These are phyloP conservation scores for Antennarius striatus DNA, from an alignment of 2,113 vertebrate species.

Conservation along the genomic window DNA sequence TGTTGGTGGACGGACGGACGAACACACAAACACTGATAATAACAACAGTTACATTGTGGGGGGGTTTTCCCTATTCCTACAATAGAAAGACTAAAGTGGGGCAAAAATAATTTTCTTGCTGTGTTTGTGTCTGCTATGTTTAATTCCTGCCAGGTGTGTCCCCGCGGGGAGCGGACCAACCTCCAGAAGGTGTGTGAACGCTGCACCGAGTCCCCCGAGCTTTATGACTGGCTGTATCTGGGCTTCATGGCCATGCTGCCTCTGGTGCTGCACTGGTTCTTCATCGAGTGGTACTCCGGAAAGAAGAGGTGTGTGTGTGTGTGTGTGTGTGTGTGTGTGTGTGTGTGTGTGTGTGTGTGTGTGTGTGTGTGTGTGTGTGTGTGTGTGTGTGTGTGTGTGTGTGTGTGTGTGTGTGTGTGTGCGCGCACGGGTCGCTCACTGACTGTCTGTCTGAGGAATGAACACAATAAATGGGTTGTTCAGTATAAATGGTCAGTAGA, in stretches of 20 bases:
- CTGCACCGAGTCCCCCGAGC: constrained; percentile 86
- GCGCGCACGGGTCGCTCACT: too few relatives aligned
- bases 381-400: background rate
- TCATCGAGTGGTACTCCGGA: constrained; percentile 98
- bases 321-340: background rate
- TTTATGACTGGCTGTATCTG: constrained; percentile 97
- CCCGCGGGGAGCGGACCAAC: constrained; percentile 89
- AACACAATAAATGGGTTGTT: too few relatives aligned
- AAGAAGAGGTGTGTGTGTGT: constrained; percentile 88
- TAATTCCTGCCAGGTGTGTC: constrained; percentile 84
- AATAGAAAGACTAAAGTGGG: too few relatives aligned
- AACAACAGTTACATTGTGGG: too few relatives aligned
- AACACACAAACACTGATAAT: too few relatives aligned
- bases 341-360: too few relatives aligned
- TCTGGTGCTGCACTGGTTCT: constrained; percentile 96
- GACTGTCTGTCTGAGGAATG: too few relatives aligned
- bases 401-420: too few relatives aligned
- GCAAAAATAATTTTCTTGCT: too few relatives aligned
- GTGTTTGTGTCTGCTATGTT: background rate
- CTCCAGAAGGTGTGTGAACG: constrained; percentile 87
- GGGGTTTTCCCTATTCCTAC: too few relatives aligned
- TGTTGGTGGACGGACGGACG: too few relatives aligned
- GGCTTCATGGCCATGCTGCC: constrained; percentile 99
- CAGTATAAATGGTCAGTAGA: too few relatives aligned
- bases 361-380: constrained; percentile 37